Evolutionary conservation across 35 echinoderm and acorn worm genomes (phyloP), one percentile per base, ranked within the genome.

Genomic region (Amphiura filiformis): DNA sequence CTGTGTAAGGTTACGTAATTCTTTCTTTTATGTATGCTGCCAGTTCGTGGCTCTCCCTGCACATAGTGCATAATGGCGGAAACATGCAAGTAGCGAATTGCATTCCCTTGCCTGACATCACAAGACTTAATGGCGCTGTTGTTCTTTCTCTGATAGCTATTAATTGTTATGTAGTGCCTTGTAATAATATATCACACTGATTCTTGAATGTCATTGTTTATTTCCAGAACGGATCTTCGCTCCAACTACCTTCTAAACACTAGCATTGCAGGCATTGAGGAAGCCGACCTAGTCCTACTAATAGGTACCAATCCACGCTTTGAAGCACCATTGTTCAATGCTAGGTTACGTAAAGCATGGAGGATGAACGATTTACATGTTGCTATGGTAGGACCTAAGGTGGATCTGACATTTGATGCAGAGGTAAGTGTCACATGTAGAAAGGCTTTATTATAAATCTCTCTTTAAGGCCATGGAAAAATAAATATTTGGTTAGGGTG

Each of bases 191-290:
- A 75, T 30, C 4, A 13, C 13, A 75, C 12, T 75, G 9, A 32
- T 22, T 30, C 9, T 79, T 31, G 34, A 47, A 47, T 47, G 17
- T 47, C 41, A 47, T 65, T 70, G 35, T 34, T 86, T 77, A 26
- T 76, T 41, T 56, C 0, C 42, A 98, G 96, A 23, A 99, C 96
- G 78, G 96, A 99, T 39, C 65, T 99, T 13, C 76, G 96, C 1
- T 99, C 96, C 39, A 99, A 94, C 84, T 99, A 99, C 76, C 93
- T 99, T 9, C 76, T 99, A 78, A 99, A 99, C 93, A 99, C 96
- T 1, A 92, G 96, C 28, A 99, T 99, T 32, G 92, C 96, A 31
- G 93, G 93, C 9, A 79, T 99, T 9, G 96, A 99, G 70, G 96
- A 99, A 75, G 96, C 96, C 65, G 96, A 99, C 88, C 38, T 99